phyloP scores from a whole-genome alignment of 2,797 vertebrate species.

The Heterohyrax brucei region DNA sequence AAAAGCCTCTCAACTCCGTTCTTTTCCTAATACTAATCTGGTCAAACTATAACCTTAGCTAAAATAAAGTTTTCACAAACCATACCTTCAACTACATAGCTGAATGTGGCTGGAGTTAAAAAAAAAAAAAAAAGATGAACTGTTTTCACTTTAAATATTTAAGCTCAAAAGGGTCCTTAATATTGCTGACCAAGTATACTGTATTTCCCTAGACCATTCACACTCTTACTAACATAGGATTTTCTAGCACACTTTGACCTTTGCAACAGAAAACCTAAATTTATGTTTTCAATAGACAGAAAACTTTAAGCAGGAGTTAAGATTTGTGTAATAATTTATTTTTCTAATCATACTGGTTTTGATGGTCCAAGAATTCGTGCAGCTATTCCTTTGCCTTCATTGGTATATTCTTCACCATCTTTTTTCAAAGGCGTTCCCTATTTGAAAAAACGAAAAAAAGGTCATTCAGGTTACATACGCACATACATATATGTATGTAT shows the following conservation, averaged over 20 bases:
- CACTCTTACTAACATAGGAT: neutral
- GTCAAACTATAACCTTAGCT: neutral
- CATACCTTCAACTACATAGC: neutral
- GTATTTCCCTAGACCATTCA: neutral
- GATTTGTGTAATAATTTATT: neutral
- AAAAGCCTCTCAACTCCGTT: neutral
- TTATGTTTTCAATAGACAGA: neutral
- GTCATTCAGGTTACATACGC: neutral
- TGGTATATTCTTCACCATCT: slow-evolving; percentile 95
- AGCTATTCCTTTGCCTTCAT: slow-evolving; percentile 97
- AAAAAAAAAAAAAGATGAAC: neutral
- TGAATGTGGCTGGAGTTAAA: neutral
- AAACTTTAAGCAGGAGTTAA: neutral
- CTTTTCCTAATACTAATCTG: neutral
- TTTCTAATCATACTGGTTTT: slow-evolving; percentile 94
- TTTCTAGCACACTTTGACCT: slow-evolving; percentile 6
- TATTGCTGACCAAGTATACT: neutral
- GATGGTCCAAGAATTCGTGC: slow-evolving; percentile 97
- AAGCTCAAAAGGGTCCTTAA: neutral
- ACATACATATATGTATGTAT: too few species aligned
- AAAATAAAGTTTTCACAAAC: neutral
- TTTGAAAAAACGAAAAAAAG: slow-evolving; percentile 39
- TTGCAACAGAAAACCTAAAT: neutral
- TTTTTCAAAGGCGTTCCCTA: slow-evolving; percentile 95
- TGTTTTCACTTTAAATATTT: neutral